Evolutionary conservation across 2,888 invertebrate species (phyloP).

Genomic region (Pomacea canaliculata): DNA sequence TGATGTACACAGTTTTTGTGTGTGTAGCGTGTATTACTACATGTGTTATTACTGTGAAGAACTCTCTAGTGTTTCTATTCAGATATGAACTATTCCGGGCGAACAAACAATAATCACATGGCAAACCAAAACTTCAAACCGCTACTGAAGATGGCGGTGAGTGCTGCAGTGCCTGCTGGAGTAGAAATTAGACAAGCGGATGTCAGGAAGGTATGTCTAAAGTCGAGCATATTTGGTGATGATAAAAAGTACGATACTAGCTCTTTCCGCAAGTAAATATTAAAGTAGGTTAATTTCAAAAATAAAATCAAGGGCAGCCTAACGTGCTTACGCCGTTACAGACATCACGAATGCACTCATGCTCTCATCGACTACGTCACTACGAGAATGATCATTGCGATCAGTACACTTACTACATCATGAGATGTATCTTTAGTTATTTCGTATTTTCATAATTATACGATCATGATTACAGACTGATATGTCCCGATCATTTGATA

Average conservation of each 20-base stretch:
- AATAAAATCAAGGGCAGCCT: not conserved
- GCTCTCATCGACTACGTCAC: too few species aligned
- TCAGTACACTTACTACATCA: too few species aligned
- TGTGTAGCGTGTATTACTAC: too few species aligned
- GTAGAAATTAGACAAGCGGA: not conserved
- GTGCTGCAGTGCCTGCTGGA: not conserved
- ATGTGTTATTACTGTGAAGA: too few species aligned
- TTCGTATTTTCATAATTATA: not conserved
- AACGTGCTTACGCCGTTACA: too few species aligned
- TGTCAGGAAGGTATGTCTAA: not conserved
- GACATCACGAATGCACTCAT: too few species aligned
- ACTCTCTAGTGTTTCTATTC: too few species aligned
- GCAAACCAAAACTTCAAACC: not conserved
- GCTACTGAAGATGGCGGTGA: not conserved
- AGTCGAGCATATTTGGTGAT: too few species aligned
- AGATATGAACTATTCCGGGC: too few species aligned
- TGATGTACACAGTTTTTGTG: too few species aligned
- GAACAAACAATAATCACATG: not conserved
- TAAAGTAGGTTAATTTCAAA: not conserved
- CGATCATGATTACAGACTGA: constrained; percentile 7
- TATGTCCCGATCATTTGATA: constrained; percentile 12
- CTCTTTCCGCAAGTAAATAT: not conserved
- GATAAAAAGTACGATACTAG: not conserved
- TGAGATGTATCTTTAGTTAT: too few species aligned
- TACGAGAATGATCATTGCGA: too few species aligned